These are phyloP conservation scores for Synanthedon andrenaeformis DNA, from an alignment of 2,888 invertebrate genomes.

Conservation along the genomic window DNA sequence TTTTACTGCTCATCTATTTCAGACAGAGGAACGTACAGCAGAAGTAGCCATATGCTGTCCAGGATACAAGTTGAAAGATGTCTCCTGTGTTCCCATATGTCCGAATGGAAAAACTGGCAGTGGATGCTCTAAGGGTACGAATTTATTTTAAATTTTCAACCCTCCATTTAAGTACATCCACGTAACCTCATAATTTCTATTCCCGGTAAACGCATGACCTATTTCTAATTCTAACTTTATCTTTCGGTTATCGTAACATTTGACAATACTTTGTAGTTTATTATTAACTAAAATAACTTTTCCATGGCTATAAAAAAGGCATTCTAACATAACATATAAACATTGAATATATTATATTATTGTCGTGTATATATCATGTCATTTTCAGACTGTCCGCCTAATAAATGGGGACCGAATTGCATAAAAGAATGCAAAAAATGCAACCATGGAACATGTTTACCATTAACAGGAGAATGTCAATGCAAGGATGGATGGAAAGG, in stretches of 20 bases:
- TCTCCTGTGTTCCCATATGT: constrained; percentile 74
- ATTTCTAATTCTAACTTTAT: neutral
- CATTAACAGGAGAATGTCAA: constrained; percentile 73
- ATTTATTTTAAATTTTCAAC: constrained; percentile 2
- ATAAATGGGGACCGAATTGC: constrained; percentile 83
- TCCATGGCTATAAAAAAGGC: no score
- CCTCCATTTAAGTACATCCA: no score
- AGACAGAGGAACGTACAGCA: constrained; percentile 77
- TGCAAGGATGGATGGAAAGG: constrained; percentile 79
- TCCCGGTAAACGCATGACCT: neutral
- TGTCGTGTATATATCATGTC: neutral
- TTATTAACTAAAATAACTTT: no score
- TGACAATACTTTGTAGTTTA: no score
- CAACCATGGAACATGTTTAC: constrained; percentile 73
- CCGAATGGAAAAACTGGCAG: constrained; percentile 72
- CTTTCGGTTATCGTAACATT: no score
- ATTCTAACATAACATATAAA: no score
- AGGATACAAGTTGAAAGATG: constrained; percentile 76
- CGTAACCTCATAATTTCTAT: no score
- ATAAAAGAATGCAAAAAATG: constrained; percentile 73
- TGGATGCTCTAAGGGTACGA: constrained; percentile 70
- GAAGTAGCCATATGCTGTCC: constrained; percentile 81
- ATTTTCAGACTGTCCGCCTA: constrained; percentile 74
- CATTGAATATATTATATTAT: no score
- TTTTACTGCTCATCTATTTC: constrained; percentile 17